Evolutionary conservation across 1,140 invertebrate species (phyloP).

Genomic region (Drosophila erecta): DNA sequence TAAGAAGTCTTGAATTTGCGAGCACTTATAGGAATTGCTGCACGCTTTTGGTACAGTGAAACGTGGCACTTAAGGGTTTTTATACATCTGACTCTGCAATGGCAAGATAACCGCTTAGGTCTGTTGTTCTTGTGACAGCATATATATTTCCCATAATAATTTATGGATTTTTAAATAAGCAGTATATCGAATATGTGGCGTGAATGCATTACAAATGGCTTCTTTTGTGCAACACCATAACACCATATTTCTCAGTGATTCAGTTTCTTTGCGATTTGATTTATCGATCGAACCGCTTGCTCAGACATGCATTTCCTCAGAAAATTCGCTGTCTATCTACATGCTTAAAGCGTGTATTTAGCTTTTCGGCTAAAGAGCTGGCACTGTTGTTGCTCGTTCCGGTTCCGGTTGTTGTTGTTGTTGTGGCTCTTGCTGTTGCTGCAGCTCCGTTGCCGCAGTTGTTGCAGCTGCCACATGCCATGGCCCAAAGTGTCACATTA

Average conservation of each 20-base stretch:
- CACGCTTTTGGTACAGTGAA: neutral
- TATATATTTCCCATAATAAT: no score
- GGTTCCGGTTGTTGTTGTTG: constrained; percentile 8
- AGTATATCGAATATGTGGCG: no score
- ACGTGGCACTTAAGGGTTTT: neutral
- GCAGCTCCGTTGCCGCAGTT: neutral
- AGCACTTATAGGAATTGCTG: constrained; percentile 30
- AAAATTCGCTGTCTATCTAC: constrained; percentile 1
- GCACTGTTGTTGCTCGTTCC: constrained; percentile 23
- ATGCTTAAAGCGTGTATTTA: constrained; percentile 31
- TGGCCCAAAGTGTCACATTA: constrained; percentile 77
- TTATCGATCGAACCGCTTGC: constrained; percentile 25
- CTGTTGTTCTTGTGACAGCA: no score
- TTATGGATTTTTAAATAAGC: no score
- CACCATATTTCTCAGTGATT: neutral
- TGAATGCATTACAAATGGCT: no score
- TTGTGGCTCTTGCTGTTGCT: neutral
- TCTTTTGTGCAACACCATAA: no score
- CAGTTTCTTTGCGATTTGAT: constrained; percentile 4
- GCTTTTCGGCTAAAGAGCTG: constrained; percentile 38
- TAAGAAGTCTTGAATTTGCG: constrained; percentile 12
- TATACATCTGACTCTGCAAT: no score
- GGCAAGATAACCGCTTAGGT: no score
- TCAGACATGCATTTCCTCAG: constrained; percentile 15
- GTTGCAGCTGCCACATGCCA: constrained; percentile 48